These are phyloP conservation scores for Punctoribates punctum DNA, from an alignment of 2,888 invertebrate genomes.

Conservation along the genomic window DNA sequence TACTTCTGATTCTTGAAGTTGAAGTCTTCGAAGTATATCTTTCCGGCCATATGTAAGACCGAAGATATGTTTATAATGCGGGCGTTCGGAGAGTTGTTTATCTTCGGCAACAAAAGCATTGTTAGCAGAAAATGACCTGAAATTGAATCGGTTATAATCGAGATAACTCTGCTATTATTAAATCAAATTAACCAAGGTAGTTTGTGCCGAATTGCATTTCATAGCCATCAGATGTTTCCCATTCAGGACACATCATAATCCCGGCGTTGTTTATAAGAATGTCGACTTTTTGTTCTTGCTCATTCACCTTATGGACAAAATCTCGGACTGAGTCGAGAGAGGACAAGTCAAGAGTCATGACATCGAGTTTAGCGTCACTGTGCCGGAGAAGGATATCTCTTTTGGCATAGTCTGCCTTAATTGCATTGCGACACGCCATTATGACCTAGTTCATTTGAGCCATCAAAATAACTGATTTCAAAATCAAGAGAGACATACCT, in stretches of 20 bases:
- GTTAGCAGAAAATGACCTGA: slow-evolving; percentile 47
- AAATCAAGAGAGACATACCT: too few species aligned
- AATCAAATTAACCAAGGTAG: slow-evolving; percentile 45
- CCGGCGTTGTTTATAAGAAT: slow-evolving; percentile 48
- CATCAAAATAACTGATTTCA: too few species aligned
- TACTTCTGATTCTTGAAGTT: slow-evolving; percentile 49
- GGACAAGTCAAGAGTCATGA: slow-evolving; percentile 61
- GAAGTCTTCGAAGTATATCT: slow-evolving; percentile 51
- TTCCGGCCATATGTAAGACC: slow-evolving; percentile 52
- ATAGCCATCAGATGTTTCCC: slow-evolving; percentile 45
- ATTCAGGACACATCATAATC: slow-evolving; percentile 29
- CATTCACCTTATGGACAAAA: slow-evolving; percentile 59
- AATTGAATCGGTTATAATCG: not conserved
- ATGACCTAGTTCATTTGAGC: slow-evolving; percentile 47
- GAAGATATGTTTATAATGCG: slow-evolving; percentile 53
- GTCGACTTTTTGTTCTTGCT: slow-evolving; percentile 43
- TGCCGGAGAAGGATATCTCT: slow-evolving; percentile 43
- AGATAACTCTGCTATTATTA: not conserved
- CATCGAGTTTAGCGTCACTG: slow-evolving; percentile 46
- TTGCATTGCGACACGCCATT: slow-evolving; percentile 51
- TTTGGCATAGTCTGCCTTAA: slow-evolving; percentile 50
- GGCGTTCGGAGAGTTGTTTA: slow-evolving; percentile 45
- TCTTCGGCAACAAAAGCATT: slow-evolving; percentile 44
- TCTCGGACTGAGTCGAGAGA: slow-evolving; percentile 65
- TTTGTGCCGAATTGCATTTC: slow-evolving; percentile 48